Percentiles rank a stretch among this genome's conserved stretches.
Conservation (phyloP, 2,797 vertebrate genomes). For the Propithecus deckenii region DNA sequence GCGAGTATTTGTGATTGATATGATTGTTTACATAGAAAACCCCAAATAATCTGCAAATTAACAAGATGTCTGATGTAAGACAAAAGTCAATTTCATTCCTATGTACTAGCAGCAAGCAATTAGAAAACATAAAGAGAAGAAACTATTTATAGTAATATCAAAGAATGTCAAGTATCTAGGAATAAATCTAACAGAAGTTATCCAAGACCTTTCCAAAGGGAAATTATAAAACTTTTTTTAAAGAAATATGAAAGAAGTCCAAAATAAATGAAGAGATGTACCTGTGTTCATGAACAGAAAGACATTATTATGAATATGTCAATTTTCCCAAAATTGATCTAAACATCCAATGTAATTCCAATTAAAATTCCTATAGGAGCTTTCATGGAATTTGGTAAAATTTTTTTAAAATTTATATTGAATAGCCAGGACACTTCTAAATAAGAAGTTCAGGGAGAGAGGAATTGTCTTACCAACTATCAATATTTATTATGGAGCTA, state of each 20-base stretch:
- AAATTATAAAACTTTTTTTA: neutral
- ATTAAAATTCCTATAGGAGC: neutral
- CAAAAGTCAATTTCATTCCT: neutral
- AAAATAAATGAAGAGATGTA: neutral
- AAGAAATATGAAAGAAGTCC: neutral
- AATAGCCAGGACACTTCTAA: neutral
- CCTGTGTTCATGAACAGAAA: neutral
- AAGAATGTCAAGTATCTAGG: neutral
- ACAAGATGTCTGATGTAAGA: neutral
- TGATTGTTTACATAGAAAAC: neutral
- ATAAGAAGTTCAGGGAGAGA: neutral
- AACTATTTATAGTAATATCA: neutral
- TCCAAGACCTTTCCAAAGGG: neutral
- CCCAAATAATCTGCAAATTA: neutral
- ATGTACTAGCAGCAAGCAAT: neutral
- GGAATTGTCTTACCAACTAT: neutral
- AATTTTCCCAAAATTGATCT: neutral
- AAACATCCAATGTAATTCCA: neutral
- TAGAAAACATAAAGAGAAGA: slow-evolving; percentile 12
- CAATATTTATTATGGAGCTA: neutral
- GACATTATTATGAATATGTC: neutral
- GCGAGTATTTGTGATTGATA: neutral
- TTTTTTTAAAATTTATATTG: neutral
- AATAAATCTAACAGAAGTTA: neutral
- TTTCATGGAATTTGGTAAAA: neutral